These are phyloP conservation scores for Cercopithecus mona DNA, from an alignment of 2,113 vertebrate species.

Conservation along the genomic window DNA sequence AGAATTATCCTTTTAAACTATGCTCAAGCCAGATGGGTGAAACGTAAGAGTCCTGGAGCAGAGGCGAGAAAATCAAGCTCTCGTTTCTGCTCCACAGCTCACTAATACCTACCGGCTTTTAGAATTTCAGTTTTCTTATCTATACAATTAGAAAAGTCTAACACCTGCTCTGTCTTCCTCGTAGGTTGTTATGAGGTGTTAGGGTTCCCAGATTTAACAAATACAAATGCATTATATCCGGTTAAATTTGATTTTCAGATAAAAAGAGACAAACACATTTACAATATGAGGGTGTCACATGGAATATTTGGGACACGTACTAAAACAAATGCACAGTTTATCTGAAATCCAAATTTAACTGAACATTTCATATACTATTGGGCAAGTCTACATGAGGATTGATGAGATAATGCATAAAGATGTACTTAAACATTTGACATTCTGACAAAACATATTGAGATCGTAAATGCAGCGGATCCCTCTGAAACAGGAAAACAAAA, in stretches of 20 bases:
- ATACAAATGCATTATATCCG: background rate
- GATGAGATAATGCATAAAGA: background rate
- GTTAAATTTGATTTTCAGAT: conserved; percentile 18
- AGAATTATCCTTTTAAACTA: background rate
- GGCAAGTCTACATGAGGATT: background rate
- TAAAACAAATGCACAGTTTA: background rate
- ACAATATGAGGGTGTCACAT: background rate
- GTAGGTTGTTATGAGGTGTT: background rate
- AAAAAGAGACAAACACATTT: background rate
- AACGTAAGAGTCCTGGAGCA: background rate
- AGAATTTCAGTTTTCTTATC: background rate
- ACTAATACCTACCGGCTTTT: background rate
- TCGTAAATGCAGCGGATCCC: background rate
- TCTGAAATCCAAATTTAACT: background rate
- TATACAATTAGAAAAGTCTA: background rate
- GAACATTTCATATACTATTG: background rate
- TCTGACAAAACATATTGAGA: background rate
- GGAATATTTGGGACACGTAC: background rate
- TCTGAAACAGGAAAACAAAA: background rate
- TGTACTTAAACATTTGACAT: background rate
- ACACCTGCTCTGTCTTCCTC: background rate
- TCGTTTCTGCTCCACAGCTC: background rate
- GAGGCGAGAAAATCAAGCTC: background rate
- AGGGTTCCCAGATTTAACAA: background rate
- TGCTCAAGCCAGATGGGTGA: background rate